phyloP scores from a whole-genome alignment of 2,888 invertebrate genomes.

The Dioctria rufipes region DNA sequence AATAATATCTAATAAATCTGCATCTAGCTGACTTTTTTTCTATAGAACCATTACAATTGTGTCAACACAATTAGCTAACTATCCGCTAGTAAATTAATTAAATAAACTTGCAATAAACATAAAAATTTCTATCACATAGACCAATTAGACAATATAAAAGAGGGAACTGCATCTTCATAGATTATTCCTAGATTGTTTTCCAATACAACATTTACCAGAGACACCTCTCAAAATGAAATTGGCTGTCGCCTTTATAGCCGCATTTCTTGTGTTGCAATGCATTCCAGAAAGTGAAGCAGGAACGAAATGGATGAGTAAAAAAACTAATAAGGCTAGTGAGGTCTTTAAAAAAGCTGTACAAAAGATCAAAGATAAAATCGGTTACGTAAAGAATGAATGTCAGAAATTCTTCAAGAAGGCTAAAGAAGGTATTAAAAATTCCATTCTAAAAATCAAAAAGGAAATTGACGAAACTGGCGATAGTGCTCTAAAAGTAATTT shows the following conservation, averaged over 20 bases:
- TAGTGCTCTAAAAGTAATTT: conserved; percentile 23
- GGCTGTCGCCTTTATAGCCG: conserved; percentile 17
- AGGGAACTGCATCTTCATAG: too few species aligned
- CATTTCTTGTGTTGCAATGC: conserved; percentile 28
- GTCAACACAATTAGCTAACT: too few species aligned
- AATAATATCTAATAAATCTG: too few species aligned
- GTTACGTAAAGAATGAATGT: conserved; percentile 27
- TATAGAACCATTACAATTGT: too few species aligned
- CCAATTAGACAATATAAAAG: too few species aligned
- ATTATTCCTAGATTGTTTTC: too few species aligned
- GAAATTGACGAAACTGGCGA: conserved; percentile 31
- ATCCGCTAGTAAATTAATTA: too few species aligned
- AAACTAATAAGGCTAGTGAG: conserved; percentile 24
- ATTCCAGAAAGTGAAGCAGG: conserved; percentile 31
- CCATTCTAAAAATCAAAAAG: neutral
- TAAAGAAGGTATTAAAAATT: conserved; percentile 18
- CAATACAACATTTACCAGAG: too few species aligned
- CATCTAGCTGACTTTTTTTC: too few species aligned
- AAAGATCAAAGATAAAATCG: conserved; percentile 33
- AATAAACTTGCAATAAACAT: too few species aligned
- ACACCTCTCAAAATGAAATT: conserved; percentile 5
- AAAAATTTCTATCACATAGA: too few species aligned
- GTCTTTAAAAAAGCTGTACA: neutral
- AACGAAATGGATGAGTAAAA: conserved; percentile 6
- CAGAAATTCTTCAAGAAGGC: conserved; percentile 36